phyloP scores from a whole-genome alignment of 2,888 invertebrate species.

The Synanthedon myopaeformis region DNA sequence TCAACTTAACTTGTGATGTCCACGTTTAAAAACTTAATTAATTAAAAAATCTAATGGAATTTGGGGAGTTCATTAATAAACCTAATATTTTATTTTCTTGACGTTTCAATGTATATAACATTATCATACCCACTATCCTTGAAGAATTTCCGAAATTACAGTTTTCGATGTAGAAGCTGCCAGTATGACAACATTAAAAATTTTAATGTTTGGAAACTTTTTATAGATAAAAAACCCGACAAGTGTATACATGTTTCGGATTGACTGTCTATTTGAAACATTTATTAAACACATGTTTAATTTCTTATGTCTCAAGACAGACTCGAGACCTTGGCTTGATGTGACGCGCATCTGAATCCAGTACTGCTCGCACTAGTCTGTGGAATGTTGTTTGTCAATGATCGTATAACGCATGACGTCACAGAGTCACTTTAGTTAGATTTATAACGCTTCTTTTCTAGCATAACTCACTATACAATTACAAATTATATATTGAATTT shows the following conservation, averaged over 20 bases:
- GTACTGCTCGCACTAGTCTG: conserved; percentile 51
- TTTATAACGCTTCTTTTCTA: background rate
- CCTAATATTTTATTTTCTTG: too few relatives aligned
- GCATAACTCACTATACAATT: too few relatives aligned
- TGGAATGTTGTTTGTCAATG: conserved; percentile 69
- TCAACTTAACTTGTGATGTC: too few relatives aligned
- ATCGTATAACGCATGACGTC: conserved; percentile 62
- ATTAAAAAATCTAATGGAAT: too few relatives aligned
- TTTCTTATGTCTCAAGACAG: conserved; percentile 32
- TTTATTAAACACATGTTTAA: background rate
- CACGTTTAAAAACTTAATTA: too few relatives aligned
- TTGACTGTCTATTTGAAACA: background rate
- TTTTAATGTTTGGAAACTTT: background rate
- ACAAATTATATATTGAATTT: too few relatives aligned
- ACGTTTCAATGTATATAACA: too few relatives aligned
- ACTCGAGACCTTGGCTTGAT: conserved; percentile 56
- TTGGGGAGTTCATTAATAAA: too few relatives aligned
- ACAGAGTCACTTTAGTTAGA: conserved; percentile 45
- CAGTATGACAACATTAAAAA: too few relatives aligned
- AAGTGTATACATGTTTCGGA: background rate
- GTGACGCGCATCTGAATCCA: conserved; percentile 52
- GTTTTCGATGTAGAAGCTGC: too few relatives aligned
- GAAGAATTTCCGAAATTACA: too few relatives aligned
- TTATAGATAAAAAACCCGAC: background rate
- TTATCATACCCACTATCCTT: too few relatives aligned